phyloP scores from a whole-genome alignment of 2,113 vertebrate species.

The Eretmochelys imbricata region DNA sequence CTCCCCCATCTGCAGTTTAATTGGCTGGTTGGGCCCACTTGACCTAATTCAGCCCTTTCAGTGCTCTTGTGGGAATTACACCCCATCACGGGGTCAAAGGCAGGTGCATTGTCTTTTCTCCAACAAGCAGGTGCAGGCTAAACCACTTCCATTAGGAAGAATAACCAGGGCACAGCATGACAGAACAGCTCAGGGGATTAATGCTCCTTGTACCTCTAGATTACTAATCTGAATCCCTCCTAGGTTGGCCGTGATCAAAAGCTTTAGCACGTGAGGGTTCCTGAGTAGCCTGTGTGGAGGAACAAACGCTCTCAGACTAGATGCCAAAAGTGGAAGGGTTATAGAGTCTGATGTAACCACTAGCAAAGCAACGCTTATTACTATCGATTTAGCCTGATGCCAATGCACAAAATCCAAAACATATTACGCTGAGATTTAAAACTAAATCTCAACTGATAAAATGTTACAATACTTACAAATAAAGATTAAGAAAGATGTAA shows the following conservation, averaged over 20 bases:
- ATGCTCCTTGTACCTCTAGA: not conserved
- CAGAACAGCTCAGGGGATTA: conserved; percentile 52
- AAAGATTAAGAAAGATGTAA: too few relatives aligned
- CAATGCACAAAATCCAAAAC: too few relatives aligned
- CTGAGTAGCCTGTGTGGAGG: too few relatives aligned
- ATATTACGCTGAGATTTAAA: too few relatives aligned
- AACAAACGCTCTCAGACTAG: too few relatives aligned
- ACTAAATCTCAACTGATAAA: too few relatives aligned
- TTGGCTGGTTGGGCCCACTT: not conserved
- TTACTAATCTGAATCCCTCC: conserved; percentile 11
- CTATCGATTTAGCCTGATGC: too few relatives aligned
- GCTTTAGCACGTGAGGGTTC: not conserved
- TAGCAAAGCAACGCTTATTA: too few relatives aligned
- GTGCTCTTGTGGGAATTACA: not conserved
- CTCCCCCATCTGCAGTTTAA: not conserved
- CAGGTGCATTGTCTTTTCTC: conserved; percentile 12
- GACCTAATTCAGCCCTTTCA: not conserved
- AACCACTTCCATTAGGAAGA: not conserved
- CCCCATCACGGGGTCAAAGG: too few relatives aligned
- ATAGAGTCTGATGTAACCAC: too few relatives aligned
- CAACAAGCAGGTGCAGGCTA: conserved; percentile 52
- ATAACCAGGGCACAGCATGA: not conserved
- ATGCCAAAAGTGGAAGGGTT: too few relatives aligned
- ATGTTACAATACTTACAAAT: too few relatives aligned
- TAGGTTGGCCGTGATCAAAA: conserved; percentile 32